These are phyloP conservation scores for Mormyrus proboscirostris DNA, from an alignment of 2,797 vertebrate species.

Conservation along the genomic window DNA sequence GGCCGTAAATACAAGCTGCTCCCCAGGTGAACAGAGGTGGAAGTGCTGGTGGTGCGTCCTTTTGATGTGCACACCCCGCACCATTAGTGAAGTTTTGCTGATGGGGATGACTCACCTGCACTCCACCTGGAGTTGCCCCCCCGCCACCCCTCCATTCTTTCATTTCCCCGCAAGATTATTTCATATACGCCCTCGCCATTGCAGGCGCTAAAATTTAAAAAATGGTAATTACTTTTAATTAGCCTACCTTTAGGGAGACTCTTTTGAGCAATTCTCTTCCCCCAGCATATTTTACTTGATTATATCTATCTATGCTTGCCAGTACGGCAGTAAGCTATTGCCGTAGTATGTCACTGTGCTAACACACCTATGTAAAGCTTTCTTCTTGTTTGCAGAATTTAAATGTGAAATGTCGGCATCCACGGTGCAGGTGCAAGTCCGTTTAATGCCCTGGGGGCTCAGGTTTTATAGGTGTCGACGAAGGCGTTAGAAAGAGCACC, in stretches of 20 bases:
- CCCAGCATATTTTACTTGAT: constrained; percentile 3
- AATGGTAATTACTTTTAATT: constrained; percentile 54
- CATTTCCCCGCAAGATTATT: constrained; percentile 52
- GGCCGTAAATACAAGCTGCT: neutral
- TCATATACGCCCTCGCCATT: constrained; percentile 53
- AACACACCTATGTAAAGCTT: neutral
- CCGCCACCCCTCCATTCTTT: constrained; percentile 55
- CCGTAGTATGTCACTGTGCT: neutral
- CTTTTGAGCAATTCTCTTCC: neutral
- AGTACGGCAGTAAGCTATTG: constrained; percentile 28
- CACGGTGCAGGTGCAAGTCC: neutral
- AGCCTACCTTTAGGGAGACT: constrained; percentile 40
- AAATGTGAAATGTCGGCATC: neutral
- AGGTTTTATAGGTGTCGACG: neutral
- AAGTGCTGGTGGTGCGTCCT: neutral
- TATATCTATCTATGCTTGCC: neutral
- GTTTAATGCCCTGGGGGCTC: neutral
- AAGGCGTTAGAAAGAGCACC: neutral
- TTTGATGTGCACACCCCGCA: neutral
- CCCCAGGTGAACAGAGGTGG: neutral
- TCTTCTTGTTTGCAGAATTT: constrained; percentile 7
- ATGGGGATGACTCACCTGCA: constrained; percentile 56
- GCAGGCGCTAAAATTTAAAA: constrained; percentile 58
- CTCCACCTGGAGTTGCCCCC: constrained; percentile 51
- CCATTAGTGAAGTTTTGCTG: constrained; percentile 3